Percentiles rank a stretch among this genome's conserved stretches.
Evolutionary conservation across 1,140 invertebrate species (phyloP).

Genomic region (Mya arenaria): DNA sequence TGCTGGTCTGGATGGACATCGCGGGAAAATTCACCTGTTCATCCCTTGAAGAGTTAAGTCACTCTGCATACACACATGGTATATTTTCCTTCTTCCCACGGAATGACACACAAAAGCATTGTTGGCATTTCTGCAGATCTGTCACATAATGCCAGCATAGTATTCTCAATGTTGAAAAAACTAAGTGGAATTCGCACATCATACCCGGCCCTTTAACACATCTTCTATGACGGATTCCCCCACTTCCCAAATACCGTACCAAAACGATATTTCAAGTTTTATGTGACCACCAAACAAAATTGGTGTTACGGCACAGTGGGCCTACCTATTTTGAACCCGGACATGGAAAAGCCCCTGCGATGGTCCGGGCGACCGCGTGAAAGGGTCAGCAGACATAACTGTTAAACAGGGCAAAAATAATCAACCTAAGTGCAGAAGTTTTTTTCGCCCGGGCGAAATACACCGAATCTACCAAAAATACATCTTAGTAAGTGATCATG

Average conservation of each 20-base stretch:
- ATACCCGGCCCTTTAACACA: slow-evolving; percentile 21
- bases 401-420: slow-evolving; percentile 45
- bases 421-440: slow-evolving; percentile 37
- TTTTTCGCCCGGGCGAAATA: slow-evolving; percentile 38
- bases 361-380: slow-evolving; percentile 46
- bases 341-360: slow-evolving; percentile 59
- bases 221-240: slow-evolving; percentile 61
- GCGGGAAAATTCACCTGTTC: slow-evolving; percentile 55
- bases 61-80: slow-evolving; percentile 50
- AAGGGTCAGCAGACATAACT: slow-evolving; percentile 51
- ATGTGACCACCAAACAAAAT: slow-evolving; percentile 11
- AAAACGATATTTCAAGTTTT: slow-evolving; percentile 18
- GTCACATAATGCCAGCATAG: slow-evolving; percentile 41
- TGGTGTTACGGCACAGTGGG: slow-evolving; percentile 45
- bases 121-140: slow-evolving; percentile 47
- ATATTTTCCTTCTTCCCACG: slow-evolving; percentile 16
- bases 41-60: slow-evolving; percentile 48
- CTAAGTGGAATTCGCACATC: no score
- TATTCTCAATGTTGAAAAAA: slow-evolving; percentile 40
- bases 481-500: not conserved
- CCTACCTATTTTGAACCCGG: slow-evolving; percentile 57
- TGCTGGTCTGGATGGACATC: slow-evolving; percentile 36
- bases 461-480: not conserved
- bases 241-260: slow-evolving; percentile 52
- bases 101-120: slow-evolving; percentile 47